Conservation (phyloP, 1,140 invertebrate genomes). For the Euschistus heros region DNA sequence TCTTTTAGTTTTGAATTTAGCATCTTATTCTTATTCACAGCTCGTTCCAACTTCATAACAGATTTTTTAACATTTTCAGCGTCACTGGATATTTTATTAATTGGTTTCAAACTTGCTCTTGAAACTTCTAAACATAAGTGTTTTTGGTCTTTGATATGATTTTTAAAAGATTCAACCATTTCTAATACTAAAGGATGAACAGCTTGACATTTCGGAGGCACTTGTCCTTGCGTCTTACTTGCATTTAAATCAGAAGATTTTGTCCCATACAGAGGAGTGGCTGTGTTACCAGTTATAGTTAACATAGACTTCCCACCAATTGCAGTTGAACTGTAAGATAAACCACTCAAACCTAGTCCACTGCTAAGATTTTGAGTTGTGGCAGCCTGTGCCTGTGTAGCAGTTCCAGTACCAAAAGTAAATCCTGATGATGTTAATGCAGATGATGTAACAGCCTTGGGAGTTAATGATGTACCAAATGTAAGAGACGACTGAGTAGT, state of each 20-base stretch:
- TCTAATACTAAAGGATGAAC: not conserved
- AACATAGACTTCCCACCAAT: constrained; percentile 12
- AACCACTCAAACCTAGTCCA: not conserved
- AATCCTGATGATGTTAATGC: not conserved
- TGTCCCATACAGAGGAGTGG: not conserved
- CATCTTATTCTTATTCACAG: constrained; percentile 9
- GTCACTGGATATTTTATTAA: constrained; percentile 3
- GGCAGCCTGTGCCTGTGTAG: not conserved
- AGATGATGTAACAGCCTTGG: not conserved
- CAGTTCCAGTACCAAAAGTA: not conserved
- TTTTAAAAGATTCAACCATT: constrained; percentile 10
- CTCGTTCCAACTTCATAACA: constrained; percentile 15
- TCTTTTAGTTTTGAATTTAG: constrained; percentile 7
- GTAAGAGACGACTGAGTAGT: not conserved
- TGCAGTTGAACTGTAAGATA: not conserved
- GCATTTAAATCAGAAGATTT: constrained; percentile 4
- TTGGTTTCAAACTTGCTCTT: constrained; percentile 11
- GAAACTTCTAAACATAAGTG: constrained; percentile 7
- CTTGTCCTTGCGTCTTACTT: not conserved
- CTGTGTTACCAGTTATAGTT: constrained; percentile 10
- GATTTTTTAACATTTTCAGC: constrained; percentile 6
- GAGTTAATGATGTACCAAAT: constrained; percentile 9
- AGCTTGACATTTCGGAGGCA: constrained; percentile 4
- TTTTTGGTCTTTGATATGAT: constrained; percentile 7
- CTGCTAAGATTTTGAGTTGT: not conserved